Conservation (phyloP, 1,140 invertebrate species). For the Pectinophora gossypiella region DNA sequence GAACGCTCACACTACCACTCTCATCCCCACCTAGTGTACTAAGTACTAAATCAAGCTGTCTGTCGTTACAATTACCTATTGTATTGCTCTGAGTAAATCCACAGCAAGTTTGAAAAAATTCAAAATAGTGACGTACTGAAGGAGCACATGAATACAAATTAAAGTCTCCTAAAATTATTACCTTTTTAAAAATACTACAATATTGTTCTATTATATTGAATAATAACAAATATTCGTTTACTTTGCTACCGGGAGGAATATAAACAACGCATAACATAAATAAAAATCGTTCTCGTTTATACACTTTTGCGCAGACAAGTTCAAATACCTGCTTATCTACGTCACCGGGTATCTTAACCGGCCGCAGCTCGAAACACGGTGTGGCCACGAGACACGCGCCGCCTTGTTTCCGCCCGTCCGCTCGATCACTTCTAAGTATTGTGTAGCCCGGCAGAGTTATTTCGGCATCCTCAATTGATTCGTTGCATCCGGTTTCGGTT, state of each 20-base stretch:
- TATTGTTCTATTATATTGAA: conserved; percentile 1
- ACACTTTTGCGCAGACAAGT: not conserved
- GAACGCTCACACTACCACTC: not conserved
- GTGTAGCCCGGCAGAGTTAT: not conserved
- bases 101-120: not conserved
- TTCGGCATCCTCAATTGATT: not conserved
- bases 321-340: not conserved
- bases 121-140: not conserved
- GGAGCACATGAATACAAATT: not conserved
- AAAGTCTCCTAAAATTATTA: conserved; percentile 2
- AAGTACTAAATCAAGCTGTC: not conserved
- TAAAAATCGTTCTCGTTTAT: not conserved
- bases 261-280: not conserved
- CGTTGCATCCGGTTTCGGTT: conserved; percentile 1
- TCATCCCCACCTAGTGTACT: not conserved
- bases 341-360: not conserved
- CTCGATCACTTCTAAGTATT: not conserved
- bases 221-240: not conserved
- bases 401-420: too few relatives aligned
- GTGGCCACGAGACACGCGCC: too few relatives aligned
- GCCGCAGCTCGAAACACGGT: not conserved
- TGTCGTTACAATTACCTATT: not conserved
- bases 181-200: not conserved
- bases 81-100: too few relatives aligned
- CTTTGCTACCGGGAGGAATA: not conserved